Evolutionary conservation across 1,140 invertebrate species (phyloP), one percentile per base, ranked within the genome.

Genomic region (Lordiphosa mommai): DNA sequence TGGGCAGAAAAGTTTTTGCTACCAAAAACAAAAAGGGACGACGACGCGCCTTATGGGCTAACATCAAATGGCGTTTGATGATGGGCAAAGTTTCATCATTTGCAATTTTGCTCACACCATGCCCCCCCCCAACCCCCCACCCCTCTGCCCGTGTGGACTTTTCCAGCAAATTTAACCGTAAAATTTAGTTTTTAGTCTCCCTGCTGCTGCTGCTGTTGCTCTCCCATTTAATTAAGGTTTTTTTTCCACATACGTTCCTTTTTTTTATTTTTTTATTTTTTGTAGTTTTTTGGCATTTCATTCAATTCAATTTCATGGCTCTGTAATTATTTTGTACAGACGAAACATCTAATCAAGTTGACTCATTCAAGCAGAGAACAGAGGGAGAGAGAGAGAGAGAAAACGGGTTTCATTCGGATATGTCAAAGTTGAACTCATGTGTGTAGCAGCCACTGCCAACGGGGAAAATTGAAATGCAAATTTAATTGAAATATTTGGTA

Each of bases 261-360:
- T 36, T 30, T 37, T 57, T 43, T 64, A 1, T 20, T 43, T 4
- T 36, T 64, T 36, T 32, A 17, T 34, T 51, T 43, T 60, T 64
- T 72, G 30, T 48, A 61, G 47, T 72, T 70, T 14, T 65, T 74
- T 68, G 71, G 36, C 72, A 70, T 73, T 74, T 60, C 61, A 76
- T 76, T 76, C 56, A 76, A 66, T 76, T 76, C 72, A 76, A 76
- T 76, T 76, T 76, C 72, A 76, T 76, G 72, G 63, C 61, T 76
- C 61, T 51, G 72, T 76, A 76, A 76, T 76, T 76, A 76, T 76
- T 76, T 71, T 66, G 61, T 65, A 65, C 60, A 52, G 70, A 74
- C 9, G 9, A 40, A 17, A 17, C 63, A 67, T 66, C 63, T 73
- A 73, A 73, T 73, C 70, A 73, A 73, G 63, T 73, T 53, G 63